Conservation (phyloP, 2,888 invertebrate genomes). For the Arctia plantaginis region DNA sequence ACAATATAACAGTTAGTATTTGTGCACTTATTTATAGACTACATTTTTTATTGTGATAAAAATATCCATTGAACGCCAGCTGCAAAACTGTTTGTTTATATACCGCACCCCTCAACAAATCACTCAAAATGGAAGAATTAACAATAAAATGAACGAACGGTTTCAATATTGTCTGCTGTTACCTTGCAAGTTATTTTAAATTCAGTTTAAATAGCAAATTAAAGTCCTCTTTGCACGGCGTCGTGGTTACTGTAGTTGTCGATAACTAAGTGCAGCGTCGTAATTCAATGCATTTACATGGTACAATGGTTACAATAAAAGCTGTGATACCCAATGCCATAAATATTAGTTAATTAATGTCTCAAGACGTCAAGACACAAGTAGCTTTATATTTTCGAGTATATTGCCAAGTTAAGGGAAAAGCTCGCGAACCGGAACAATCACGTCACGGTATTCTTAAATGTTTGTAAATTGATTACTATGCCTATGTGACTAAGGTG, state of each 20-base stretch:
- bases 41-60: not conserved
- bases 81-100: slow-evolving; percentile 33
- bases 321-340: not conserved
- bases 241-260: slow-evolving; percentile 7
- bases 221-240: slow-evolving; percentile 36
- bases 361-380: too few species aligned
- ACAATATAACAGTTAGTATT: too few species aligned
- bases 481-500: not conserved
- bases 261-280: not conserved
- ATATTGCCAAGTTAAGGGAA: too few species aligned
- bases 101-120: slow-evolving; percentile 29
- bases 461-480: not conserved
- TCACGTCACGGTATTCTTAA: too few species aligned
- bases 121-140: slow-evolving; percentile 44
- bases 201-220: slow-evolving; percentile 46
- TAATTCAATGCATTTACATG: not conserved
- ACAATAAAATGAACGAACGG: slow-evolving; percentile 41
- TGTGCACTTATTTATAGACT: too few species aligned
- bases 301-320: not conserved
- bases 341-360: too few species aligned
- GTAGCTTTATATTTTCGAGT: too few species aligned
- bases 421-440: too few species aligned
- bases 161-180: slow-evolving; percentile 25
- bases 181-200: slow-evolving; percentile 33
- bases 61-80: not conserved